Evolutionary conservation across 1,140 invertebrate genomes (phyloP).

Genomic region (Chrysomallon squamiferum): DNA sequence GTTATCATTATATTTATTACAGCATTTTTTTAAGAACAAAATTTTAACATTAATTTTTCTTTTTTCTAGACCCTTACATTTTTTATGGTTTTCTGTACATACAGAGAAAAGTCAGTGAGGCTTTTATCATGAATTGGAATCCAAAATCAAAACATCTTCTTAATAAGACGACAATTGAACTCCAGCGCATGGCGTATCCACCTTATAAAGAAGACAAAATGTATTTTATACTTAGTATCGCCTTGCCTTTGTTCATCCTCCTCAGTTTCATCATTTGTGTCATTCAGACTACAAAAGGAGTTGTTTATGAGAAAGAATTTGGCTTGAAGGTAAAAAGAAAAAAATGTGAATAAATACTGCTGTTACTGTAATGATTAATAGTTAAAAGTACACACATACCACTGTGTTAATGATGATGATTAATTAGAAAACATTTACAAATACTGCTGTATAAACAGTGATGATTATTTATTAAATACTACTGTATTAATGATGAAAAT

Average conservation of each 20-base stretch:
- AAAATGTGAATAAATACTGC: too few relatives aligned
- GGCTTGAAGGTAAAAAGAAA: constrained; percentile 59
- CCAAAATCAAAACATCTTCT: neutral
- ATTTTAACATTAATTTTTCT: too few relatives aligned
- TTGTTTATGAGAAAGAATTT: constrained; percentile 58
- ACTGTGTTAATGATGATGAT: too few relatives aligned
- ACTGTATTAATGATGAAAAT: too few relatives aligned
- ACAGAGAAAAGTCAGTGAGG: constrained; percentile 71
- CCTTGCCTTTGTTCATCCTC: constrained; percentile 66
- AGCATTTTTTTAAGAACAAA: too few relatives aligned
- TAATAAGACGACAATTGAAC: constrained; percentile 32
- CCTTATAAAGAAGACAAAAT: constrained; percentile 48
- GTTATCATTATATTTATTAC: too few relatives aligned
- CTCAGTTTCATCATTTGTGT: constrained; percentile 72
- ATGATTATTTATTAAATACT: too few relatives aligned
- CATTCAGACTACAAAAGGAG: constrained; percentile 49
- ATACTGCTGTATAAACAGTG: too few relatives aligned
- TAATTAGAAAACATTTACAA: too few relatives aligned
- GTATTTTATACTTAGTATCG: constrained; percentile 24
- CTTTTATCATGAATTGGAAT: constrained; percentile 65
- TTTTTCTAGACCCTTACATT: too few relatives aligned
- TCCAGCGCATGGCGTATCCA: constrained; percentile 67
- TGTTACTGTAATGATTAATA: too few relatives aligned
- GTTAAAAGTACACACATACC: too few relatives aligned
- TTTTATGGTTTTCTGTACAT: constrained; percentile 73